Evolutionary conservation across 2,113 vertebrate genomes (phyloP).

Genomic region (Catharus fuscescens): DNA sequence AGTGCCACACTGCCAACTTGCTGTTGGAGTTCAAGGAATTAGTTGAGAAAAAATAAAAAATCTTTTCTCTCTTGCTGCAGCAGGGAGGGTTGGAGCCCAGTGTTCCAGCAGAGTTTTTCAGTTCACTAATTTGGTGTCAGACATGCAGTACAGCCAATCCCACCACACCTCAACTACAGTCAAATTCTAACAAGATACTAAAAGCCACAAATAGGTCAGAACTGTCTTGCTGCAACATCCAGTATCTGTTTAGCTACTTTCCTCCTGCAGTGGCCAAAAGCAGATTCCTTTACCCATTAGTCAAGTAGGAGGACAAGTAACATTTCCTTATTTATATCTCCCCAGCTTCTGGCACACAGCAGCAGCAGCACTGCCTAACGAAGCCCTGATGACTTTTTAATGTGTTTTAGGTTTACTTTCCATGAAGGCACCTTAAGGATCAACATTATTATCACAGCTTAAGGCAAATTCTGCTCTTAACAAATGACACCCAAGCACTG

Average conservation of each 20-base stretch:
- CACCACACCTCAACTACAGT: neutral
- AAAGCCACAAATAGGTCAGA: neutral
- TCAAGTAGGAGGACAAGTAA: constrained; percentile 1
- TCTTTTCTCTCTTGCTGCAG: neutral
- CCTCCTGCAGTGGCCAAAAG: neutral
- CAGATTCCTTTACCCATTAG: constrained; percentile 12
- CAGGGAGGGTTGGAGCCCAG: neutral
- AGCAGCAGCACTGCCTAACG: constrained; percentile 1
- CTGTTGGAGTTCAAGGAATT: neutral
- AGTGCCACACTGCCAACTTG: neutral
- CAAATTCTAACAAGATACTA: neutral
- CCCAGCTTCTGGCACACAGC: constrained; percentile 20
- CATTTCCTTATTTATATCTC: constrained; percentile 45
- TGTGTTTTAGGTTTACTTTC: neutral
- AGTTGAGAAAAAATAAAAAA: neutral
- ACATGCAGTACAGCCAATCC: fast-evolving
- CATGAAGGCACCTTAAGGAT: neutral
- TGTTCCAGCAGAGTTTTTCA: neutral
- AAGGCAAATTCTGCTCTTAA: neutral
- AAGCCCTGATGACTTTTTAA: constrained; percentile 34
- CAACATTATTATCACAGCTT: neutral
- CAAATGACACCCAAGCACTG: neutral
- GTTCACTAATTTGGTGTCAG: neutral
- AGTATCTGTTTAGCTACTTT: neutral
- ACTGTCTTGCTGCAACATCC: neutral